phyloP scores from a whole-genome alignment of 2,797 vertebrate species.

The Cercopithecus diana region DNA sequence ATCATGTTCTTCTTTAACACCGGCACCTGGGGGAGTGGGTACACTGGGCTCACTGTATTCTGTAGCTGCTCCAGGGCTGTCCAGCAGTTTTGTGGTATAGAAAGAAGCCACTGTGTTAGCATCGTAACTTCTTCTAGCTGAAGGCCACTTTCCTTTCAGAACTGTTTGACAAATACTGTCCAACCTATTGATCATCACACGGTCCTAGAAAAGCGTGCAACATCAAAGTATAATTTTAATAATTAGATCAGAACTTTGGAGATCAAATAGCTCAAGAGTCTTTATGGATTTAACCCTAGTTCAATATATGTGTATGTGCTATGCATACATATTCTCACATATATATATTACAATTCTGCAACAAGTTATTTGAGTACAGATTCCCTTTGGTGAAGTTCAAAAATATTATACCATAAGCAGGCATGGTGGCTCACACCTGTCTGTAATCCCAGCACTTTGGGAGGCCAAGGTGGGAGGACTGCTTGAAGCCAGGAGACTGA shows the following conservation, averaged over 20 bases:
- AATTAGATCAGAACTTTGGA: background rate
- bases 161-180: slow-evolving; percentile 99
- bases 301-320: background rate
- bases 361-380: background rate
- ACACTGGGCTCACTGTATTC: slow-evolving; percentile 84
- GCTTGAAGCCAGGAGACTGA: background rate
- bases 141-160: slow-evolving; percentile 98
- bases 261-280: background rate
- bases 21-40: slow-evolving; percentile 78
- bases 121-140: slow-evolving; percentile 92
- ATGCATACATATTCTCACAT: background rate
- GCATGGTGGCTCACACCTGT: background rate
- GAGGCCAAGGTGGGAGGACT: background rate
- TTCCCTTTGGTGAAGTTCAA: slow-evolving; percentile 8
- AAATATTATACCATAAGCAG: background rate
- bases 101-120: slow-evolving; percentile 93
- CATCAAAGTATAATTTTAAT: background rate
- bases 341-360: background rate
- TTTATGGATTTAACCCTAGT: background rate
- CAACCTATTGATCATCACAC: slow-evolving; percentile 98
- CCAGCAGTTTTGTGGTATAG: slow-evolving; percentile 98
- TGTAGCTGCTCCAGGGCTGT: slow-evolving; percentile 88
- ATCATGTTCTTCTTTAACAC: slow-evolving; percentile 92
- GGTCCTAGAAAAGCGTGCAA: slow-evolving; percentile 88
- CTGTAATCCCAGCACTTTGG: background rate